Evolutionary conservation across 2,888 invertebrate species (phyloP), one percentile per base, ranked within the genome.

Genomic region (Drosophila incognita): DNA sequence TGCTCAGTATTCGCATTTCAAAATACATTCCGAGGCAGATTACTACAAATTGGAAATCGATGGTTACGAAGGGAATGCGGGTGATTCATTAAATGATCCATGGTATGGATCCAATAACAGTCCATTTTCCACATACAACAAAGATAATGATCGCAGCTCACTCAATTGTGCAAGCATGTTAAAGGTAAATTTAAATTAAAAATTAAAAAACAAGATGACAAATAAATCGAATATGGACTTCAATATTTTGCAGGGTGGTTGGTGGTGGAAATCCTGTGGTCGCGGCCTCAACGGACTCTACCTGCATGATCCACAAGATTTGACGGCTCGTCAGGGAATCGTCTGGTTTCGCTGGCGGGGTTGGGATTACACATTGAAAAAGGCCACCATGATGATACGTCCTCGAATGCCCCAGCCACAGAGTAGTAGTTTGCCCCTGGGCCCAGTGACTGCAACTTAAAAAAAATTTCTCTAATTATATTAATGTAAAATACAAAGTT

Each of bases 291-390:
- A 98, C 91, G 98, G 98, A 18, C 95, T 98, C 38, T 98, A 98
- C 91, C 94, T 98, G 53, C 97, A 97, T 87, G 97, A 98, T 93
- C 97, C 97, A 1, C 97, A 97, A 93, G 97, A 98, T 93, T 94
- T 97, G 74, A 97, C 97, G 54, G 97, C 97, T 69, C 95, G 97
- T 92, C 97, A 98, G 96, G 97, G 97, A 77, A 98, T 98, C 83
- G 98, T 98, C 8, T 98, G 98, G 98, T 98, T 98, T 95, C 96
- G 98, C 90, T 98, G 98, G 98, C 95, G 97, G 93, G 98, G 98
- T 63, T 98, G 98, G 98, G 98, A 98, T 93, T 98, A 98, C 94
- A 98, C 98, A 24, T 93, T 98, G 76, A 98, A 97, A 93, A 96
- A 96, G 87, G 97, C 98, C 2, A 96, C 95, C 69, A 97, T 98